Base-by-base conservation (phyloP, 2,888 invertebrate genomes). In the Synanthedon myopaeformis region DNA sequence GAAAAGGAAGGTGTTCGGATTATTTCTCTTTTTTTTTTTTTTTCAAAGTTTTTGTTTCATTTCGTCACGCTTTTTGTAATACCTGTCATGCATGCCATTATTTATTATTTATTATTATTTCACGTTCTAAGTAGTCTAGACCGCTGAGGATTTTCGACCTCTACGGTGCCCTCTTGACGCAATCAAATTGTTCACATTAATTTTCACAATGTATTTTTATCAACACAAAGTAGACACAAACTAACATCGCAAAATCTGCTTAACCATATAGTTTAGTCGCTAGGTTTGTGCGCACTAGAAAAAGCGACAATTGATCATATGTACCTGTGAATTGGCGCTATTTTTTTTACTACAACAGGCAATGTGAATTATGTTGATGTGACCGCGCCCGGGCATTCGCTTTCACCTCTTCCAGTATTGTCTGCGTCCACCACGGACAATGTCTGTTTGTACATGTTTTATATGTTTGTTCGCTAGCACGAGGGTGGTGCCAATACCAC, bases 401-500 rank as follows among this genome's bases (percentile, higher is more conserved):
- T 50, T 14, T 41, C 49, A 19, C 42, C 54, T 54, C 53, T 1
- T 51, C 23, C 10, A 42, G 51, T 53, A 48, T 14, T 42, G 57
- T 55, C 41, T 35, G 35, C 35, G 35, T 35, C 35, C 35, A 35
- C 19, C 13, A 42, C 71, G 80, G 82, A 77, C 72, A 66, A 74
- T 79, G 79, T 78, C 69, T 81, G 81, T 82, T 73, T 82, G 72
- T 70, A 79, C 75, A 79, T 85, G 78, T 85, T 76, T 35, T 35
- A 35, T 82, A 73, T 89, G 89, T 90, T 90, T 90, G 90, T 90
- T 90, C 91, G 91, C 88, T 92, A 94, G 94, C 94, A 94, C 92
- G 94, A 94, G 91, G 94, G 94, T 91, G 95, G 95, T 89, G 92
- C 94, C 87, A 94, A 92, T 91, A 93, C 94, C 90, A 95, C 95